Conservation (phyloP, 1,140 invertebrate species). For the Ceratina australensis region DNA sequence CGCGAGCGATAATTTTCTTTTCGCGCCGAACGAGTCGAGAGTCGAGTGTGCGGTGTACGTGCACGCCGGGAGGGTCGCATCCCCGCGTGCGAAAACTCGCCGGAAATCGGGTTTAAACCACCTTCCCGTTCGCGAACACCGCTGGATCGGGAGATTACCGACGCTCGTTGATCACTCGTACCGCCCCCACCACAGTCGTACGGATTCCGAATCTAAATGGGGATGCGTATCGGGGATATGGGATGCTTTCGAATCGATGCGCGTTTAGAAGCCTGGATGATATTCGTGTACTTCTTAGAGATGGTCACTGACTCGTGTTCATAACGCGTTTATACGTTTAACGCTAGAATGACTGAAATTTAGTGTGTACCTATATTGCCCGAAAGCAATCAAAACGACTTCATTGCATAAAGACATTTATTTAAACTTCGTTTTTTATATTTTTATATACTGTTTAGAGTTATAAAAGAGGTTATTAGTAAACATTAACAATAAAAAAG, state of each 20-base stretch:
- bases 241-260: neutral
- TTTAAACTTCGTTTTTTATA: too few relatives aligned
- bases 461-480: too few relatives aligned
- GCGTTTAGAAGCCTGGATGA: neutral
- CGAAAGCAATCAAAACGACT: too few relatives aligned
- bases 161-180: slow-evolving; percentile 18
- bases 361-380: too few relatives aligned
- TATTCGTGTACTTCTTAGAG: too few relatives aligned
- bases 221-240: too few relatives aligned
- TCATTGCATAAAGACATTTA: too few relatives aligned
- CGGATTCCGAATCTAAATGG: slow-evolving; percentile 12
- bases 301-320: too few relatives aligned
- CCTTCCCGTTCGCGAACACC: neutral
- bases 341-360: too few relatives aligned
- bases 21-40: neutral
- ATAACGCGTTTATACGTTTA: too few relatives aligned
- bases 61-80: neutral
- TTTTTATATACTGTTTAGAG: too few relatives aligned
- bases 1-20: slow-evolving; percentile 48
- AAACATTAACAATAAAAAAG: too few relatives aligned
- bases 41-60: neutral
- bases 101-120: slow-evolving; percentile 24
- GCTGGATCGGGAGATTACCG: slow-evolving; percentile 28
- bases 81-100: neutral
- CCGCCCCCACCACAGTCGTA: neutral